Base-by-base conservation (phyloP, 2,888 invertebrate species). In the Brenthis hecate region DNA sequence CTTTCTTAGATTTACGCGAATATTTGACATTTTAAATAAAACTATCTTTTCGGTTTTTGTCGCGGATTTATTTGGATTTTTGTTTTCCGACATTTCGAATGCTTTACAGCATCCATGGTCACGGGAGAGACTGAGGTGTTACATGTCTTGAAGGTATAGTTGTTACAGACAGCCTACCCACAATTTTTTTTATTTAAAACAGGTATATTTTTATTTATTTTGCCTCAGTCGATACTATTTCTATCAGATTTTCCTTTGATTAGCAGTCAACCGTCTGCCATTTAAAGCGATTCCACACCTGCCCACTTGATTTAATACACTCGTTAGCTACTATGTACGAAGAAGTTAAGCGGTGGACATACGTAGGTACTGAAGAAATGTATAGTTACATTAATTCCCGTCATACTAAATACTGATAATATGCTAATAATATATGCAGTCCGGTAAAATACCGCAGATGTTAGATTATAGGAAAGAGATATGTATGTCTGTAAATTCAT, bases 261-360 rank as follows among this genome's bases (percentile, higher is more conserved):
- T 54, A 23, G n/a, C 51, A 51, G 51, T 70, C 70, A 68, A 65
- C 70, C 70, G 63, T 63, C 61, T 60, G 62, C 72, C 72, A 60
- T 70, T 72, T 72, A 70, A 72, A 70, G 72, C 70, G 70, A 70
- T 68, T 72, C 72, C 70, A 70, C 72, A 72, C 72, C 70, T 72
- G 72, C 68, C 70, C n/a, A 50, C 70, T 70, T 72, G 72, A 72
- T 72, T 72, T 72, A 72, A 70, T 70, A 72, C 68, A 66, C 72
- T 72, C 72, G 70, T 72, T 72, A 72, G 72, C 65, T 72, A 68
- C 72, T 72, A 68, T 72, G 72, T 72, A 67, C 56, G 68, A 64
- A 65, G 62, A 70, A 68, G 54, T 51, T 54, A 53, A 50, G 62
- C 53, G 51, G 51, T 19, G 53, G 62, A 54, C 53, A 62, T 43